phyloP scores from a whole-genome alignment of 2,113 vertebrate species.

The Leptocoma aspasia region DNA sequence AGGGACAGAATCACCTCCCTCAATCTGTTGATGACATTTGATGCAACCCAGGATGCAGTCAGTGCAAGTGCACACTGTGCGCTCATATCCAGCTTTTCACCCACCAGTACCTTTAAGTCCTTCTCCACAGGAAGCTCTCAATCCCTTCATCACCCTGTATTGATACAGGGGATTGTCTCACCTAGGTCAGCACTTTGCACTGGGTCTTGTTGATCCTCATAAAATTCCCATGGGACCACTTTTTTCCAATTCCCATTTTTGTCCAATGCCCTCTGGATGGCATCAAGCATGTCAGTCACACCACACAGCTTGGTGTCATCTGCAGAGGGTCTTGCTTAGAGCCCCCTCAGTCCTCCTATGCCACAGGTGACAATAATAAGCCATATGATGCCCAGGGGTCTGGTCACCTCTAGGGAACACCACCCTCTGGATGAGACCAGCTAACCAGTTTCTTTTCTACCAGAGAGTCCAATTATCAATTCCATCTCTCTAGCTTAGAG shows the following conservation, averaged over 20 bases:
- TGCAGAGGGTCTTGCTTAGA: neutral
- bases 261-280: neutral
- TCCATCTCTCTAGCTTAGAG: neutral
- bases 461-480: neutral
- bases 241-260: too few relatives aligned
- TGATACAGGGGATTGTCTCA: neutral
- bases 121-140: neutral
- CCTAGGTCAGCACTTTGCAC: neutral
- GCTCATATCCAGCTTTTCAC: neutral
- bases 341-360: neutral
- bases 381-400: neutral
- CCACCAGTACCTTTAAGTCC: neutral
- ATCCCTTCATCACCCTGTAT: neutral
- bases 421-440: neutral
- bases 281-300: neutral
- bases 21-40: neutral
- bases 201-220: neutral
- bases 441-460: neutral
- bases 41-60: neutral
- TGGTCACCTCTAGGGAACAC: neutral
- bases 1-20: neutral
- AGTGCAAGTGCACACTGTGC: accelerated
- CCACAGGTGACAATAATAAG: neutral
- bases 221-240: neutral
- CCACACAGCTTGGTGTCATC: neutral